These are phyloP conservation scores for Anabas testudineus DNA, from an alignment of 2,797 vertebrate species.

Conservation along the genomic window DNA sequence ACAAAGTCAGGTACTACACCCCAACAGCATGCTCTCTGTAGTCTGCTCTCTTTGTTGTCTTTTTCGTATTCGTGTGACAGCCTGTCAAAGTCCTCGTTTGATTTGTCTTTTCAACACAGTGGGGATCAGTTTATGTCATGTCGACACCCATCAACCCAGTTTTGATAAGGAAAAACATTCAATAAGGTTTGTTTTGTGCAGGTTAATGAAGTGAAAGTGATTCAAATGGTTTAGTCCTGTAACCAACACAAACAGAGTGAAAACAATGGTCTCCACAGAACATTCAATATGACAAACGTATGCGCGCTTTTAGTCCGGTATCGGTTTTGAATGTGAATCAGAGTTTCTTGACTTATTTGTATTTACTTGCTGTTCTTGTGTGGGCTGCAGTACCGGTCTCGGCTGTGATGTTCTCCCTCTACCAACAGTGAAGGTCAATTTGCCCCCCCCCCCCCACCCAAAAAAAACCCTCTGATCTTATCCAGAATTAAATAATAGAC, in stretches of 20 bases:
- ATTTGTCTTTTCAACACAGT: constrained; percentile 34
- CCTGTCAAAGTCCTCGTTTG: constrained; percentile 32
- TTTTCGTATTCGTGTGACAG: constrained; percentile 26
- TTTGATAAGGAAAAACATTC: constrained; percentile 18
- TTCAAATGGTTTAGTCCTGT: constrained; percentile 11
- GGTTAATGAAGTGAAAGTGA: constrained; percentile 17
- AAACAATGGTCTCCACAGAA: constrained; percentile 12
- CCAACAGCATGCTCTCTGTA: constrained; percentile 19
- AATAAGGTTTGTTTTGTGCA: not conserved
- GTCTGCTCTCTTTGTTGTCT: not conserved
- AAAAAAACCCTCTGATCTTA: not conserved
- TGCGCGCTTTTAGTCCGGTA: constrained; percentile 15
- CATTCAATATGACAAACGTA: constrained; percentile 12
- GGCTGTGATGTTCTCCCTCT: not conserved
- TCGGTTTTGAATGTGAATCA: constrained; percentile 41
- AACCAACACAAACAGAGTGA: constrained; percentile 9
- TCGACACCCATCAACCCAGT: constrained; percentile 17
- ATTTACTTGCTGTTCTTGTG: constrained; percentile 20
- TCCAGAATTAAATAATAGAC: not conserved
- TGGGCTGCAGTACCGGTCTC: not conserved
- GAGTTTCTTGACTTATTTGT: constrained; percentile 6
- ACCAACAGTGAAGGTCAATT: not conserved
- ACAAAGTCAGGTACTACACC: constrained; percentile 30
- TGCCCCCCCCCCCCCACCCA: no score
- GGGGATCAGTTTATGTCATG: constrained; percentile 22